These are phyloP conservation scores for Crotalus viridis DNA, from an alignment of 2,113 vertebrate genomes.

Conservation along the genomic window DNA sequence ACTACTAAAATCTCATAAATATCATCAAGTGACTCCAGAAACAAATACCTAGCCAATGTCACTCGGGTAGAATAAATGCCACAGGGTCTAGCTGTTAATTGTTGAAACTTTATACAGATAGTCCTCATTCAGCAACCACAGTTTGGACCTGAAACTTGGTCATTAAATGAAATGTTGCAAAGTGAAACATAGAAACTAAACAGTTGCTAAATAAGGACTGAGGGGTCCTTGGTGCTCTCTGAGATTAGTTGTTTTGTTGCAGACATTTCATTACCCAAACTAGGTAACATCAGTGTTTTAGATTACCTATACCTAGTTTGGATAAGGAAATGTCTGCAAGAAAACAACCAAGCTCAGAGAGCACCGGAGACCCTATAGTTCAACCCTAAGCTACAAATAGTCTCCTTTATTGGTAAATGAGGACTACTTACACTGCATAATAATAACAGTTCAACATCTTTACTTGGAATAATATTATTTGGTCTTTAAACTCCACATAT, in stretches of 20 bases:
- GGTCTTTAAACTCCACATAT: background rate
- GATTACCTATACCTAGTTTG: background rate
- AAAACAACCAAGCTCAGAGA: background rate
- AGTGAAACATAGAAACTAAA: background rate
- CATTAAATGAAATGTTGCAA: background rate
- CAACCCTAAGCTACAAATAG: background rate
- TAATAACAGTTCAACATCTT: background rate
- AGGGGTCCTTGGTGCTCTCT: background rate
- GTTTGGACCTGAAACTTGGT: background rate
- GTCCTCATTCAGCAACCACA: background rate
- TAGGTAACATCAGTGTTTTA: background rate
- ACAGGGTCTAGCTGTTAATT: background rate
- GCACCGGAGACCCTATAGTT: background rate
- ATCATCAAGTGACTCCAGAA: background rate
- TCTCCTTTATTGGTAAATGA: background rate
- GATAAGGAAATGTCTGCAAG: background rate
- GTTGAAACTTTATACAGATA: background rate
- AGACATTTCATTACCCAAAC: background rate
- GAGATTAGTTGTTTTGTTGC: background rate
- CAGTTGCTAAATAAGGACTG: background rate
- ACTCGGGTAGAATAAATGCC: background rate
- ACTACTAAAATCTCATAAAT: background rate
- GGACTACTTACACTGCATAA: background rate
- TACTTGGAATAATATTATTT: background rate
- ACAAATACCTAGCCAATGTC: background rate